Evolutionary conservation across 2,113 vertebrate species (phyloP), one percentile per base, ranked within the genome.

Genomic region (Propithecus coquereli): DNA sequence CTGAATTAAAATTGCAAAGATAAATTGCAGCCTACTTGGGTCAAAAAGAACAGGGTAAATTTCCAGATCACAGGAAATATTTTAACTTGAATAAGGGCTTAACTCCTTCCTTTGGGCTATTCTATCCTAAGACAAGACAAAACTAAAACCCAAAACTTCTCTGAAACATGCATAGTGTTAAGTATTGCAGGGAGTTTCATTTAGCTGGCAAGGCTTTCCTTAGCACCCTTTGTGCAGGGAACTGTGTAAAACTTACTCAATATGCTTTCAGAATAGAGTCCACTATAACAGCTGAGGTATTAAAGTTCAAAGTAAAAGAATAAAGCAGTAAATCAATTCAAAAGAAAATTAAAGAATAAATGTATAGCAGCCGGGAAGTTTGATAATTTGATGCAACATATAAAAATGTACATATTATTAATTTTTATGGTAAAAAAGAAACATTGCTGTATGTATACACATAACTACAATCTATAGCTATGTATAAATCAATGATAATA

Each of bases 351-450:
- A 80, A 81, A 94, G 27, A 47, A 54, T 45, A 89, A 91, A 73
- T 11, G 87, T 16, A 22, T 6, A 74, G 34, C 65, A 91, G 61
- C 22, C 2, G 47, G 43, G 43, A 5, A n/a, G 47, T 73, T 59
- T 37, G 25, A 88, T 7, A n/a, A 47, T 73, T 59, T 37, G 25
- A 88, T 7, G 13, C 59, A 92, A 73, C 20, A 65, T 71, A 52
- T 32, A 80, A 84, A 92, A 71, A 90, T 25, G 3, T 18, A 77
- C 40, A 65, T 2, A 54, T 16, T 77, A 94, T 27, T 77, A 61
- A 91, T 30, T 90, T 59, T 93, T 87, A 71, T 61, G 18, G 32
- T 91, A 14, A 94, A 89, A 92, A 94, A 37, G 37, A 96, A 86
- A 83, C 45, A 89, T 3, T 47, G 14, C 4, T 90, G 25, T 45